phyloP scores from a whole-genome alignment of 2,888 invertebrate genomes.

The Callyntrura guangdongensis region DNA sequence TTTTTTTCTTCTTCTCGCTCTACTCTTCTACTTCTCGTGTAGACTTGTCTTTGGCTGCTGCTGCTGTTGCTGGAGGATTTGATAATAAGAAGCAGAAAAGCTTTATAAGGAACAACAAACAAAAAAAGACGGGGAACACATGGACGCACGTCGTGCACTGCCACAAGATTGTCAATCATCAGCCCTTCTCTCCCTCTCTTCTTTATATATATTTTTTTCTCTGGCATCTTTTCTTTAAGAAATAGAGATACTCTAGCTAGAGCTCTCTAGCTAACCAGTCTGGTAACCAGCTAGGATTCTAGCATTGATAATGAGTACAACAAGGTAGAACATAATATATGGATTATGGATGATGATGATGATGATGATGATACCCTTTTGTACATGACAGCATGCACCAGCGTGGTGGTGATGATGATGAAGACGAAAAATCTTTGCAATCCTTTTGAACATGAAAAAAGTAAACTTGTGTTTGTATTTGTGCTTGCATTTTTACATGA shows the following conservation, averaged over 20 bases:
- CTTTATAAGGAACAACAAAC: slow-evolving; percentile 66
- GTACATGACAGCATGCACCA: slow-evolving; percentile 50
- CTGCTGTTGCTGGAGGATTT: slow-evolving; percentile 37
- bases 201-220: slow-evolving; percentile 20
- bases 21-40: neutral
- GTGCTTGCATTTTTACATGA: neutral
- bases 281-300: neutral
- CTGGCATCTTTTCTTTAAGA: slow-evolving; percentile 3
- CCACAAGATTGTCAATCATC: slow-evolving; percentile 83
- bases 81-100: slow-evolving; percentile 45
- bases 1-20: slow-evolving; percentile 27
- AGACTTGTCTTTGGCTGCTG: slow-evolving; percentile 23
- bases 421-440: slow-evolving; percentile 42
- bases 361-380: neutral
- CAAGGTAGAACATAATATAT: no score
- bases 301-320: neutral
- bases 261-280: neutral
- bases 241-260: neutral
- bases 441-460: slow-evolving; percentile 32
- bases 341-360: no score
- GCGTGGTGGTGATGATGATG: slow-evolving; percentile 12
- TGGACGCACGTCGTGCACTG: slow-evolving; percentile 83
- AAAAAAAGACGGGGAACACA: slow-evolving; percentile 78
- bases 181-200: slow-evolving; percentile 77
- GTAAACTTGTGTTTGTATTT: slow-evolving; percentile 9